A percentile compares a stretch with the other conserved stretches of the same genome.
Conservation (phyloP, 2,797 vertebrate genomes). For the Lophotriccus pileatus region DNA sequence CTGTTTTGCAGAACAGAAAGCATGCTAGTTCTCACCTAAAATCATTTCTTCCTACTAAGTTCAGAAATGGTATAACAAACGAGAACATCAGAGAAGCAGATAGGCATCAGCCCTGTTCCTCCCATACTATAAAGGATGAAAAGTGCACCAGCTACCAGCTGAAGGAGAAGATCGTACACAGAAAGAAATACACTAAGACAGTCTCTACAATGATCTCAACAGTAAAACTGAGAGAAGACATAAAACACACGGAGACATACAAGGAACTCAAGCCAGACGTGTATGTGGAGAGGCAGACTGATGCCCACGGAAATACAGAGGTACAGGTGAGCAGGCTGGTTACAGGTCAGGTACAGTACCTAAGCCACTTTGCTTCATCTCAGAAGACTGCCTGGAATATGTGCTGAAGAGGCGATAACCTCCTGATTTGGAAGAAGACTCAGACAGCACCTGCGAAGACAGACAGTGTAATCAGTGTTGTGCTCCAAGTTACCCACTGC, state of each 20-base stretch:
- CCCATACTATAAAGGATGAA: background rate
- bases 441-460: constrained; percentile 88
- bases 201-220: background rate
- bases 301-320: background rate
- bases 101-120: background rate
- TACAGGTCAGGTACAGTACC: constrained; percentile 78
- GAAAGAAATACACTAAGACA: background rate
- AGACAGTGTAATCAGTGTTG: background rate
- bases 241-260: background rate
- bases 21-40: background rate
- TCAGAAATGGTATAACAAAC: background rate
- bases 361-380: constrained; percentile 97
- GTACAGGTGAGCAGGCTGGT: background rate
- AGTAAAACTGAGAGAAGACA: background rate
- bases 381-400: constrained; percentile 90
- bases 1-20: background rate
- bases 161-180: background rate
- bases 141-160: background rate
- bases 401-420: constrained; percentile 95
- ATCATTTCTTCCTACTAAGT: background rate
- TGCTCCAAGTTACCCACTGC: background rate
- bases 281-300: background rate
- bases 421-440: constrained; percentile 89
- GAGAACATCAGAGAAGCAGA: background rate
- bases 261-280: background rate